Base-by-base conservation (phyloP, 1,140 invertebrate genomes). In the Sarcophaga peregrina region DNA sequence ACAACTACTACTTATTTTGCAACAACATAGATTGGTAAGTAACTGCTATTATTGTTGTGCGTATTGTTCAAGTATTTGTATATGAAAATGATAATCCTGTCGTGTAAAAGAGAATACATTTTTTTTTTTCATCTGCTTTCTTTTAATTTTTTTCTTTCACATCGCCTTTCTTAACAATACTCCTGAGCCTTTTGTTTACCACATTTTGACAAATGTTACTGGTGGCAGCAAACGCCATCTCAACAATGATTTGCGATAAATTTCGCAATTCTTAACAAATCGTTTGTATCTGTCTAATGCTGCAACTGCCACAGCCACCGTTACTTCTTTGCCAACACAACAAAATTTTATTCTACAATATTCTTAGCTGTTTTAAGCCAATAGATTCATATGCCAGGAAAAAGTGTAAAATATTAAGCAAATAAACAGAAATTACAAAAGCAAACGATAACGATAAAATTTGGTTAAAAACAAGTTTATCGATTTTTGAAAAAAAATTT, bases 121-220 rank as follows among this genome's bases (percentile, higher is more conserved):
- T 68, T 68, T 20, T 37, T 4, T n/a, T n/a, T n/a, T n/a, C n/a
- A n/a, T 68, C 17, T 68, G 17, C 62, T 68, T 68, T 58, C 20
- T 68, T 37, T 37, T n/a, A n/a, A n/a, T 37, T 37, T 37, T 2
- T 37, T 37, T 37, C 25, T 37, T 37, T 37, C 4, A 37, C 25
- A 37, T 37, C 25, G 25, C 25, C 25, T 37, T 68, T 8, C 62
- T 68, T 10, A 68, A 8, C 62, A 68, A 68, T 25, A 20, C 62
- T 68, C 62, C 17, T 68, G 62, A 68, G 62, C 62, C 62, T 68
- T 76, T 78, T 50, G 47, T 78, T 78, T 78, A 50, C 75, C 20
- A 78, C 13, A 78, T 50, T 78, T 78, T 78, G 75, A 78, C 75
- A 78, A 78, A 78, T 78, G 75, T 47, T 78, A 17, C 50, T 78